A percentile compares a stretch with the other conserved stretches of the same genome.
Conservation (phyloP, 2,797 vertebrate genomes). For the Cygnus olor region DNA sequence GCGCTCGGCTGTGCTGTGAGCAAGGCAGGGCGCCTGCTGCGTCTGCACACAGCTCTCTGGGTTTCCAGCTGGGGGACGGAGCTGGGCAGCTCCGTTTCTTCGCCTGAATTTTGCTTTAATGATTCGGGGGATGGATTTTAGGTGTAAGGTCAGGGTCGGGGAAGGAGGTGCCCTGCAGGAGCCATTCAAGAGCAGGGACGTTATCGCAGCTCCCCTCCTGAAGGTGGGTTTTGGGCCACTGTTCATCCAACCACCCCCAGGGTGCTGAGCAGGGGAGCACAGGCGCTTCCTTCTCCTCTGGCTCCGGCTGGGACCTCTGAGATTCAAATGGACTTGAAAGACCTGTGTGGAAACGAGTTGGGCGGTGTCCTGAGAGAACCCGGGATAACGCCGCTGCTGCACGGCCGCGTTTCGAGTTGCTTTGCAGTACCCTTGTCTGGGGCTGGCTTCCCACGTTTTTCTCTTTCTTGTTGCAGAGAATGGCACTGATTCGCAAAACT, state of each 20-base stretch:
- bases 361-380: neutral
- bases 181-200: rapidly evolving
- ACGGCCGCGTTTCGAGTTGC: neutral
- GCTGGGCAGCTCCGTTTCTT: neutral
- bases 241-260: rapidly evolving
- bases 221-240: neutral
- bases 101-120: neutral
- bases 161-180: neutral
- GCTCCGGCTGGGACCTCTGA: neutral
- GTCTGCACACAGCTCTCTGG: rapidly evolving
- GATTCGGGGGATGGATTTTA: rapidly evolving
- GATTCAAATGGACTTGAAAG: neutral
- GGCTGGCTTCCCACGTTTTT: neutral
- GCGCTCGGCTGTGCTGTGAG: neutral
- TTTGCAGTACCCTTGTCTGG: neutral
- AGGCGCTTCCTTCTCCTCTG: neutral
- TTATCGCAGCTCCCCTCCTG: neutral
- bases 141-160: neutral
- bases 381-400: neutral
- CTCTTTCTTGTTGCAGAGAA: constrained; percentile 86
- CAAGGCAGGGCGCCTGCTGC: neutral
- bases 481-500: constrained; percentile 98
- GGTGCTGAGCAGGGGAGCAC: neutral
- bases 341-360: neutral
- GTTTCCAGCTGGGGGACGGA: neutral